phyloP scores from a whole-genome alignment of 2,888 invertebrate species.

The Ischnura elegans region DNA sequence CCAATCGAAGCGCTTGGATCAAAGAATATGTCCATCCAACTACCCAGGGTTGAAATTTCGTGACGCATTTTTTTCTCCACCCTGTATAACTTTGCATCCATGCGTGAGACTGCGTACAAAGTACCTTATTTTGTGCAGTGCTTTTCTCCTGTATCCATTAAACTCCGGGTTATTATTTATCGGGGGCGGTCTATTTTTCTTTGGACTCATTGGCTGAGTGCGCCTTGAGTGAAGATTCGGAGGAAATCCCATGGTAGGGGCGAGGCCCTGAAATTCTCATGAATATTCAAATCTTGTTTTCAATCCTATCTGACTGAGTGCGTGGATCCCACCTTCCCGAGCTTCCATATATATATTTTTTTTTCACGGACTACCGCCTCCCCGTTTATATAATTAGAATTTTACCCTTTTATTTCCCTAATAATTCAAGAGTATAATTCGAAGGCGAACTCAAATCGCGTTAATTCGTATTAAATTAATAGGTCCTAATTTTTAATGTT shows the following conservation, averaged over 20 bases:
- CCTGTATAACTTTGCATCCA: too few relatives aligned
- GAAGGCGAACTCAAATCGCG: neutral
- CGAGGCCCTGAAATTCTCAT: neutral
- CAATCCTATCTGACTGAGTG: slow-evolving; percentile 11
- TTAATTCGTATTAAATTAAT: neutral
- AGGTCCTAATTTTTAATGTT: neutral
- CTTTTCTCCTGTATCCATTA: too few relatives aligned
- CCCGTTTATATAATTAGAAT: neutral
- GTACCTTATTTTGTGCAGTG: too few relatives aligned
- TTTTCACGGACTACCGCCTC: neutral
- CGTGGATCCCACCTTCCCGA: neutral
- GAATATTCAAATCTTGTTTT: neutral
- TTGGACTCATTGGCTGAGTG: neutral
- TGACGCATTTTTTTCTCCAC: too few relatives aligned
- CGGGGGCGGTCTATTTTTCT: too few relatives aligned
- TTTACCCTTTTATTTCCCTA: neutral
- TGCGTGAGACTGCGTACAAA: too few relatives aligned
- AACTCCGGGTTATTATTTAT: too few relatives aligned
- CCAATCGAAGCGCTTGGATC: too few relatives aligned
- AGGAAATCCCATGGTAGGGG: neutral
- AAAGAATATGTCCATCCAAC: too few relatives aligned
- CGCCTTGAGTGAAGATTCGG: neutral
- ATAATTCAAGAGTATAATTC: neutral
- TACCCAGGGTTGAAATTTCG: too few relatives aligned
- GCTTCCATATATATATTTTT: neutral